Evolutionary conservation across 2,888 invertebrate species (phyloP), one percentile per base, ranked within the genome.

Genomic region (Noctua janthina): DNA sequence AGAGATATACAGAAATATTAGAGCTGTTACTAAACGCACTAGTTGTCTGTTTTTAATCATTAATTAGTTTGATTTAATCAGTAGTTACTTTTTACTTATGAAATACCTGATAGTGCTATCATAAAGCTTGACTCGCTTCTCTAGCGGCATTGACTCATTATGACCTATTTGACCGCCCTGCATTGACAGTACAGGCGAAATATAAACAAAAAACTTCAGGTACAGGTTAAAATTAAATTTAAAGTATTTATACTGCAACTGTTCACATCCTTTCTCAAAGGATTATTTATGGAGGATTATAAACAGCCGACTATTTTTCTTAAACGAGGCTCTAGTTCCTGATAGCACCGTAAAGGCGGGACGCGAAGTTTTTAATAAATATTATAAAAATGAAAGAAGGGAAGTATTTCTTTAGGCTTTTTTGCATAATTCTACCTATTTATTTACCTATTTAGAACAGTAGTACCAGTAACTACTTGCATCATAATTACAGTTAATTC

Each of bases 141-240:
- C 74, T 43, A 23, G 54, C 49, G 72, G 73, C 69, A 76, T 74
- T 79, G 79, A 51, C 51, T 79, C 72, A 2, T 56, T 46, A 23
- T 84, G 85, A 85, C 85, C 85, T 79, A 46, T 79, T 84, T 84
- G 85, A 85, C 85, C 84, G 74, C 64, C 51, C 23, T 54, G 51
- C 13, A 73, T 43, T n/a, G 15, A 56, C 54, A 23, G 3, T 64
- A 49, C 17, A 69, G 0, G 15, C 46, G 10, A 43, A 35, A n/a
- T 1, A 49, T 4, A 49, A 15, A 49, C 13, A 15, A 62, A 59
- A 35, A 46, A 51, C 15, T 66, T 10, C 8, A 62, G 13, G 17
- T 66, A 39, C 13, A 23, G 1, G 6, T 29, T 10, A 23, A 54
- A 46, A 51, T 49, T 5, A 11, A 51, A 8, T 10, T 15, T 43